Evolutionary conservation across 2,888 invertebrate species (phyloP).

Genomic region (Pyrrhosoma nymphula): DNA sequence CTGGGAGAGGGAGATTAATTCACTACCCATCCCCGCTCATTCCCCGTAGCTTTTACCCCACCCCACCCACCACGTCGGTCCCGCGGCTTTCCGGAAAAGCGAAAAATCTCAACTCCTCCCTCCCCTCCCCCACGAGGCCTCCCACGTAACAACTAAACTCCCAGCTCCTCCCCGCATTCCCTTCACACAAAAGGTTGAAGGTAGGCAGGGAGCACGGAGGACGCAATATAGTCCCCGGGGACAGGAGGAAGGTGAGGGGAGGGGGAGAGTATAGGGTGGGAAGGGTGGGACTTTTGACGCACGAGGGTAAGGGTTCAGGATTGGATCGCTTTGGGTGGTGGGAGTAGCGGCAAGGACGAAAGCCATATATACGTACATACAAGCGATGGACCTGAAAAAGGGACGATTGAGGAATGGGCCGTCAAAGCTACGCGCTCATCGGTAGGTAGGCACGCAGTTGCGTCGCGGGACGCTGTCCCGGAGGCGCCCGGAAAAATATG

Average conservation of each 20-base stretch:
- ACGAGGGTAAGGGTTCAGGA: background rate
- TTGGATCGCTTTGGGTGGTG: too few species aligned
- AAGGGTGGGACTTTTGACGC: background rate
- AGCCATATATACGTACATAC: background rate
- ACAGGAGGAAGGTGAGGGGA: background rate
- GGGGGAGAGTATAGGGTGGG: background rate
- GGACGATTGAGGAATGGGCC: slow-evolving; percentile 12
- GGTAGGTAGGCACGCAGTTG: background rate
- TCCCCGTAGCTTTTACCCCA: background rate
- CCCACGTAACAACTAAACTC: background rate
- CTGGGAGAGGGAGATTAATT: slow-evolving; percentile 26
- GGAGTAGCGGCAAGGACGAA: background rate
- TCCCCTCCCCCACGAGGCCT: background rate
- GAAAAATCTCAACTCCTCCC: background rate
- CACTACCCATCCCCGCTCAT: background rate
- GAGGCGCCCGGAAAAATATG: background rate
- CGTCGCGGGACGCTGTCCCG: background rate
- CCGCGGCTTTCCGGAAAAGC: background rate
- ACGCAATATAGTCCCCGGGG: background rate
- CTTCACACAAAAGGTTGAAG: background rate
- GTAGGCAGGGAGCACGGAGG: background rate
- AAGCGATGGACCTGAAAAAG: background rate
- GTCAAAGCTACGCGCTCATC: background rate
- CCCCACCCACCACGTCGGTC: too few species aligned
- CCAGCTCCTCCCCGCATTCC: background rate